phyloP scores from a whole-genome alignment of 2,888 invertebrate species.

The Caenorhabditis zanzibari region DNA sequence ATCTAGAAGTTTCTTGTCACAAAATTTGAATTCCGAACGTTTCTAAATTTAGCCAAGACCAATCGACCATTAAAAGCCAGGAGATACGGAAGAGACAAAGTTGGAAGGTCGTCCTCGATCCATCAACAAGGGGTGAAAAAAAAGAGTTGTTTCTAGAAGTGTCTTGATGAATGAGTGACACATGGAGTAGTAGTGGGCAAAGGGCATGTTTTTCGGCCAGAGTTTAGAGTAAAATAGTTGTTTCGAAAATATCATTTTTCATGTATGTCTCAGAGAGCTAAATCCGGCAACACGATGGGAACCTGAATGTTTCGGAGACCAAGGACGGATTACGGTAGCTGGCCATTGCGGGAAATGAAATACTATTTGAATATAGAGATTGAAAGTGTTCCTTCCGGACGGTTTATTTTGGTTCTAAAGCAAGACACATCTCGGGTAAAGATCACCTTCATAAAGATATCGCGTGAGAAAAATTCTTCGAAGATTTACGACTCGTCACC shows the following conservation, averaged over 20 bases:
- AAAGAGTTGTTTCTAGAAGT: conserved; percentile 48
- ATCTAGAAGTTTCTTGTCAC: conserved; percentile 31
- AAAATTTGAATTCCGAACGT: conserved; percentile 34
- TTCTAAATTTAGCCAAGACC: conserved; percentile 45
- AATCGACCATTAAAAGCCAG: conserved; percentile 54
- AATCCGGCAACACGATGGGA: conserved; percentile 58
- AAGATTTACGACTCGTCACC: conserved; percentile 33
- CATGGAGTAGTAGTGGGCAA: conserved; percentile 2
- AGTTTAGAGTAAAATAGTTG: conserved; percentile 13
- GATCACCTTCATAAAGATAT: conserved; percentile 10
- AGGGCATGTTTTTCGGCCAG: conserved; percentile 54
- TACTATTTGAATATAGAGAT: conserved; percentile 34
- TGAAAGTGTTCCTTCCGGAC: conserved; percentile 33
- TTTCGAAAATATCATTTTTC: conserved; percentile 55
- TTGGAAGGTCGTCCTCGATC: conserved; percentile 43
- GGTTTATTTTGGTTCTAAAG: neutral
- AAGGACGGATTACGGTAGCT: conserved; percentile 40
- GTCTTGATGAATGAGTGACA: conserved; percentile 53
- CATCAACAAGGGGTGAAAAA: conserved; percentile 26
- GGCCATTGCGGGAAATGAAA: conserved; percentile 11
- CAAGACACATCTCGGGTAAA: neutral
- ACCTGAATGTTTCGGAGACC: conserved; percentile 47
- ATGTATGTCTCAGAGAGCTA: conserved; percentile 52
- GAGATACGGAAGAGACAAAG: conserved; percentile 30
- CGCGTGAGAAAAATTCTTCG: conserved; percentile 6